These are phyloP conservation scores for Merluccius polli DNA, from an alignment of 2,797 vertebrate species.

Conservation along the genomic window DNA sequence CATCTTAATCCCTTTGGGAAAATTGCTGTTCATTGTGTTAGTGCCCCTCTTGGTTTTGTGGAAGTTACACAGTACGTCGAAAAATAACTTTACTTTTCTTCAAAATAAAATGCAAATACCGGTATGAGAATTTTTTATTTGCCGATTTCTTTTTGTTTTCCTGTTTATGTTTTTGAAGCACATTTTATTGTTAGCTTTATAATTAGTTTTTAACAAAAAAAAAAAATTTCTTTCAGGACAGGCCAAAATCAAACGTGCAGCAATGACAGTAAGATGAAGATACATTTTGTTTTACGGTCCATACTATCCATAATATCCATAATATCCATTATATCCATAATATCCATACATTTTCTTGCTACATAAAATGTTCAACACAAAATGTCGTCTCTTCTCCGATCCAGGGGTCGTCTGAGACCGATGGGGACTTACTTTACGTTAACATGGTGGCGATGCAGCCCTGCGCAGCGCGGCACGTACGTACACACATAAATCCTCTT, in stretches of 20 bases:
- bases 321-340: no score
- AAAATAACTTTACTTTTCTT: background rate
- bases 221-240: background rate
- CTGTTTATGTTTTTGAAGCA: no score
- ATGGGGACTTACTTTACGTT: no score
- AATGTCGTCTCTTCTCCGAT: no score
- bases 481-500: no score
- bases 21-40: background rate
- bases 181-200: background rate
- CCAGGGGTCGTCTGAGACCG: no score
- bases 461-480: no score
- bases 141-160: background rate
- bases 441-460: no score
- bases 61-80: background rate
- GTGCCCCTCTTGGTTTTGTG: background rate
- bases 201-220: background rate
- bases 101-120: background rate
- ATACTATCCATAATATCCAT: no score
- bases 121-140: background rate
- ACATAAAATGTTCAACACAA: no score
- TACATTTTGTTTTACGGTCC: no score
- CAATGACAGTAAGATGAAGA: background rate
- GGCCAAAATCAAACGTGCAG: background rate
- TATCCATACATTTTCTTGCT: no score
- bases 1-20: background rate